Percentiles rank a stretch among this genome's conserved stretches.
Evolutionary conservation across 37 sponge, comb jelly and placozoan genomes (phyloP).

Genomic region (Sycon ciliatum): DNA sequence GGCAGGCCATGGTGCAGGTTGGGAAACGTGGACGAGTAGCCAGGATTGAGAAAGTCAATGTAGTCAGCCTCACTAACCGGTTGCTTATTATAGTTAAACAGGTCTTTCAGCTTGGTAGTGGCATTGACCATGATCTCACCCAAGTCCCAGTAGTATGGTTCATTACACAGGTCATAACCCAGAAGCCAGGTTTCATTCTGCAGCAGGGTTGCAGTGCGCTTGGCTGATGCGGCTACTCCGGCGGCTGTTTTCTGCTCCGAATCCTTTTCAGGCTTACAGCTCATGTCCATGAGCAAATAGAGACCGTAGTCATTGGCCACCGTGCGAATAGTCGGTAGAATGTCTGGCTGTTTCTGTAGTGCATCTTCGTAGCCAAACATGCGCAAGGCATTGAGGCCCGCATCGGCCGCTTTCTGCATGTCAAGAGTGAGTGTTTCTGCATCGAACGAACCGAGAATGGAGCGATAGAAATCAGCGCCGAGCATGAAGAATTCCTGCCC

Average conservation of each 20-base stretch:
- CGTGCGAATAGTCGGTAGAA: background rate
- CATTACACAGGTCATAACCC: background rate
- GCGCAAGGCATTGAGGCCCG: background rate
- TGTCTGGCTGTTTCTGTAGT: background rate
- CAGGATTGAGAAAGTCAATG: background rate
- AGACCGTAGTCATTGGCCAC: background rate
- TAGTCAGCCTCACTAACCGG: background rate
- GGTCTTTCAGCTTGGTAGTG: background rate
- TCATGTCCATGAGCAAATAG: background rate
- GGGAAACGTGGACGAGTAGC: background rate
- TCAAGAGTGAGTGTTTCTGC: background rate
- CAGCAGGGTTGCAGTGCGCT: background rate
- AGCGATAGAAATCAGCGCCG: background rate
- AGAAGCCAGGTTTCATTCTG: background rate
- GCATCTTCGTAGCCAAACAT: background rate
- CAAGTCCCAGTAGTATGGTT: background rate
- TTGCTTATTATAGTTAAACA: background rate
- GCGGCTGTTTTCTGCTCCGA: background rate
- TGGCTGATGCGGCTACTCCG: background rate
- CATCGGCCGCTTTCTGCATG: background rate
- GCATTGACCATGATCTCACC: background rate
- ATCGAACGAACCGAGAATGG: background rate
- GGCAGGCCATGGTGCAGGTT: background rate
- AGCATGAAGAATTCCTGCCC: background rate
- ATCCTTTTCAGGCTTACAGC: background rate